Evolutionary conservation across 2,888 invertebrate genomes (phyloP), one percentile per base, ranked within the genome.

Genomic region (Tolmerus cingulatus): DNA sequence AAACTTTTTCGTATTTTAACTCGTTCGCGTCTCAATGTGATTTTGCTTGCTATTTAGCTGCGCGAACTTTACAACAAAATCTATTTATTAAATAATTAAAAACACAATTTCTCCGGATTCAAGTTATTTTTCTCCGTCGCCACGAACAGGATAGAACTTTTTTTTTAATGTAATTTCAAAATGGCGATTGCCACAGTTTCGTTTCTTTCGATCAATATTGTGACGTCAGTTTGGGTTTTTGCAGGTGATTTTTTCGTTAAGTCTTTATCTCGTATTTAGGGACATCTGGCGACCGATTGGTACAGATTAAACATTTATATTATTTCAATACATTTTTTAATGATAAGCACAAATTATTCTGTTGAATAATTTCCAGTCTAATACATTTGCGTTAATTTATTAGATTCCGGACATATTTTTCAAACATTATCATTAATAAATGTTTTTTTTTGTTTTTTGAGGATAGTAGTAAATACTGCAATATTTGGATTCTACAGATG

Each of bases 91-190:
- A 76, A 74, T 51, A 34, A 76, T 51, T 86, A 77, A 76, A 66
- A 86, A 76, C 51, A 86, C 76, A 76, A 86, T 40, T 78, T 37
- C 34, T 78, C 5, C 77, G 34, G 34, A 37, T 77, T 78, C 12
- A 55, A 77, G 27, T 77, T 46, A 57, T 78, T 77, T 86, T 78
- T 86, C 86, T 89, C 87, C 87, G 88, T 88, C 88, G 87, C 88
- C 88, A 88, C 89, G 89, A 89, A 89, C 89, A 89, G 89, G 89
- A 89, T 89, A 89, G 89, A 89, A 89, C 89, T 89, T 89, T 89
- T 51, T 46, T 89, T 89, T 89, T 89, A 88, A 89, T 89, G 88
- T 89, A 88, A 89, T 89, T 89, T 89, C 89, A 89, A 89, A 89
- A 89, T 89, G 89, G 89, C 89, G 89, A 78, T 86, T 86, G 74